Evolutionary conservation across 2,113 vertebrate genomes (phyloP).

Genomic region (Heliornis fulica): DNA sequence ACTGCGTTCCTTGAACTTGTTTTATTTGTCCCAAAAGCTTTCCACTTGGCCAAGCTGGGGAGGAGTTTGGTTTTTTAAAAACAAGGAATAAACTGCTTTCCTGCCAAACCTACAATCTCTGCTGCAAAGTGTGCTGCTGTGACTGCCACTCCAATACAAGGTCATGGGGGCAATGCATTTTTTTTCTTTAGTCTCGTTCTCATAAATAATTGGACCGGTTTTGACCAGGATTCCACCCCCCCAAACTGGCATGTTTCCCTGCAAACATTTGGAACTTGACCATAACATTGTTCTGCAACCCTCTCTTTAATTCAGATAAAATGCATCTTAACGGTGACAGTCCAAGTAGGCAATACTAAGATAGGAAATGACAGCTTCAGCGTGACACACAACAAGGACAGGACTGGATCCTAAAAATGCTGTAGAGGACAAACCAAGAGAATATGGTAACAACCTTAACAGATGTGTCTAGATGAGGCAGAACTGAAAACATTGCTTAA

Average conservation of each 20-base stretch:
- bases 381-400: background rate
- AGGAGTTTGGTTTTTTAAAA: background rate
- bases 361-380: background rate
- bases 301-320: background rate
- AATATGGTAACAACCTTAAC: background rate
- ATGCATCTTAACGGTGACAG: background rate
- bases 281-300: fast-evolving
- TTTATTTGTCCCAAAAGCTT: constrained; percentile 29
- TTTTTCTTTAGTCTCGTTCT: background rate
- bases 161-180: background rate
- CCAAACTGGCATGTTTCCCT: background rate
- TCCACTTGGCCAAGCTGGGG: background rate
- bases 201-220: background rate
- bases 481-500: background rate
- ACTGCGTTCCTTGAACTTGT: background rate
- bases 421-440: background rate
- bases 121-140: background rate
- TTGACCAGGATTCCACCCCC: background rate
- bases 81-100: constrained; percentile 5
- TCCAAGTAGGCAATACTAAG: background rate
- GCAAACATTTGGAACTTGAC: background rate
- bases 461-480: background rate
- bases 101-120: background rate
- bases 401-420: background rate
- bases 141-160: background rate